These are phyloP conservation scores for Pectinophora gossypiella DNA, from an alignment of 1,140 invertebrate genomes.

Conservation along the genomic window DNA sequence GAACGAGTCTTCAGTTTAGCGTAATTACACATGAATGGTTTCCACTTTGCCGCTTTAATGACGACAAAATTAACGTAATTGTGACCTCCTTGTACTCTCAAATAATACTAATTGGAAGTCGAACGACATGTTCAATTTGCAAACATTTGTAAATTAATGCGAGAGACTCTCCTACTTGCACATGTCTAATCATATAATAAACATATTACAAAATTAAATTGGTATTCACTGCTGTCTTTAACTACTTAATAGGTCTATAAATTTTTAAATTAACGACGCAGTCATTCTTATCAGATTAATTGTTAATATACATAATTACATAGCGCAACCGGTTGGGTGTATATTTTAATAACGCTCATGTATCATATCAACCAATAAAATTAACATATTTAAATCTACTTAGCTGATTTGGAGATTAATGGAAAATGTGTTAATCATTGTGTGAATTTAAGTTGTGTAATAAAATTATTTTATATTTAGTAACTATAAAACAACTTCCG, in stretches of 20 bases:
- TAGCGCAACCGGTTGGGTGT: conserved; percentile 11
- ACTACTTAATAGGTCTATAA: conserved; percentile 18
- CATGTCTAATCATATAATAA: too few relatives aligned
- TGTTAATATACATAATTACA: conserved; percentile 17
- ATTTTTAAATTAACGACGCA: conserved; percentile 13
- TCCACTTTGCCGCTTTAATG: neutral
- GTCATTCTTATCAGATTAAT: conserved; percentile 15
- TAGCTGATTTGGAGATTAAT: neutral
- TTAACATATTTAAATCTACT: conserved; percentile 1
- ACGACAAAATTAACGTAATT: neutral
- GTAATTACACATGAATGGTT: neutral
- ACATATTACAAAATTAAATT: neutral
- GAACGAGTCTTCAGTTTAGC: neutral
- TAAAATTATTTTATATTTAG: too few relatives aligned
- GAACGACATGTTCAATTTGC: neutral
- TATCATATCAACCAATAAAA: conserved; percentile 4
- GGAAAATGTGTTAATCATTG: neutral
- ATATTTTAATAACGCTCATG: conserved; percentile 8
- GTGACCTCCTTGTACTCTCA: neutral
- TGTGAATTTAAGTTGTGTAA: too few relatives aligned
- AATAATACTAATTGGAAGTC: neutral
- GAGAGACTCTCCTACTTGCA: too few relatives aligned
- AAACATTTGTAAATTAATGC: too few relatives aligned
- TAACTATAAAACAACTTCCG: too few relatives aligned
- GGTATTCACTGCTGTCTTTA: conserved; percentile 8